These are phyloP conservation scores for Apostichopus leukothele DNA, from an alignment of 53 echinoderm and acorn worm species.

Conservation along the genomic window DNA sequence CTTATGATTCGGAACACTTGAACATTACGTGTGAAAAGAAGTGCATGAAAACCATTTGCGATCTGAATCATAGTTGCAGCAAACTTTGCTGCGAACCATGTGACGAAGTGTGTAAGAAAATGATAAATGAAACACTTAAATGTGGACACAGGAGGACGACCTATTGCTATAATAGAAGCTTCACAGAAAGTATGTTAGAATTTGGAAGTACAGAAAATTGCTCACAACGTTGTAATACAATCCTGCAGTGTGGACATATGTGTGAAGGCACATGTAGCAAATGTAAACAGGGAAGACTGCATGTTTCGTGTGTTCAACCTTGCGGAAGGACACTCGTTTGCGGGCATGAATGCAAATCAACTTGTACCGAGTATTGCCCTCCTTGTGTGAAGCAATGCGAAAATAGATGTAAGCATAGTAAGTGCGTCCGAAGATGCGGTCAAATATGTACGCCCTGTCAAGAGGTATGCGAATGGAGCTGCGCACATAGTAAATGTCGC, in stretches of 20 bases:
- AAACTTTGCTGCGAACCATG: too few species aligned
- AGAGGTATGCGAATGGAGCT: slow-evolving; percentile 84
- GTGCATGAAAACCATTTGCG: slow-evolving; percentile 49
- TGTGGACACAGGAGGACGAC: too few species aligned
- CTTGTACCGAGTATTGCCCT: slow-evolving; percentile 78
- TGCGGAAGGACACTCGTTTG: slow-evolving; percentile 82
- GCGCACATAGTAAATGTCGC: slow-evolving; percentile 64
- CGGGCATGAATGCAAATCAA: slow-evolving; percentile 73
- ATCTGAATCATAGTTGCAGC: slow-evolving; percentile 63
- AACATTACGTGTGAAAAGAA: slow-evolving; percentile 62
- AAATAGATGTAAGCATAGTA: slow-evolving; percentile 78
- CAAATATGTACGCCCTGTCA: slow-evolving; percentile 71
- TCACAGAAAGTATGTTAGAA: too few species aligned
- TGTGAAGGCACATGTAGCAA: slow-evolving; percentile 57
- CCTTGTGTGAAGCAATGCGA: slow-evolving; percentile 75
- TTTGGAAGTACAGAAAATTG: too few species aligned
- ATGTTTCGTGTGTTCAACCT: slow-evolving; percentile 61
- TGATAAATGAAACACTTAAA: too few species aligned
- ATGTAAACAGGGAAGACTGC: slow-evolving; percentile 75
- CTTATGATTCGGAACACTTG: slow-evolving; percentile 66
- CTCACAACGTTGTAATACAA: too few species aligned
- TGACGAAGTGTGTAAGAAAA: too few species aligned
- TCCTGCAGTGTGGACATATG: too few species aligned
- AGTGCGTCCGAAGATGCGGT: slow-evolving; percentile 67
- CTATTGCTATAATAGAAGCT: too few species aligned